Conservation (phyloP, 2,797 vertebrate genomes). For the Hybognathus amarus region DNA sequence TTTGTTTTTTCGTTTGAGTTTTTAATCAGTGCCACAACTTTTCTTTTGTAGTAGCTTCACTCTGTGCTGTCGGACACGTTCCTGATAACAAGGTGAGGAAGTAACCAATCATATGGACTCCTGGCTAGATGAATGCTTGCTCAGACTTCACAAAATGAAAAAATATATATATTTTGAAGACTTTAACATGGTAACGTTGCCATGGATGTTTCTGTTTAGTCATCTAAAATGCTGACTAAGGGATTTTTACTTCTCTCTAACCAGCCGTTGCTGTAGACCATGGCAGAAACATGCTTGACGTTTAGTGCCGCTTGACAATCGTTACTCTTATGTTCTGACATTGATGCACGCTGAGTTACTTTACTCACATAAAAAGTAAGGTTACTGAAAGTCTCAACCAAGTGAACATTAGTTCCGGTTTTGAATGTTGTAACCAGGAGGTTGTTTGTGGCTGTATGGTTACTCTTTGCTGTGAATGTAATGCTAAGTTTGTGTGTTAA, state of each 20-base stretch:
- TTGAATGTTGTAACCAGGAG: conserved; percentile 21
- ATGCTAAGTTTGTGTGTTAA: conserved; percentile 27
- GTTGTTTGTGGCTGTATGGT: conserved; percentile 1
- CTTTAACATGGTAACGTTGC: conserved; percentile 32
- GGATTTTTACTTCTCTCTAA: conserved; percentile 19
- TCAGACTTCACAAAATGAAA: conserved; percentile 7
- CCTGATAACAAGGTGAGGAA: conserved; percentile 7
- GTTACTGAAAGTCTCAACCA: conserved; percentile 10
- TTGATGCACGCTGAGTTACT: conserved; percentile 34
- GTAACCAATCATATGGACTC: conserved; percentile 2
- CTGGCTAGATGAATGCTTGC: conserved; percentile 30
- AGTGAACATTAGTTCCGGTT: conserved; percentile 14
- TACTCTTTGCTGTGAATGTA: conserved; percentile 46
- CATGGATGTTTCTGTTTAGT: conserved; percentile 38
- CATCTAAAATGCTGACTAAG: conserved; percentile 15
- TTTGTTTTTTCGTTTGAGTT: conserved; percentile 18
- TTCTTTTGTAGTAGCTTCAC: conserved; percentile 31
- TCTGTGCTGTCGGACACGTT: conserved; percentile 13
- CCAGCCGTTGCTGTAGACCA: conserved; percentile 56
- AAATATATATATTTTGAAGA: background rate
- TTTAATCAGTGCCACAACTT: conserved; percentile 41
- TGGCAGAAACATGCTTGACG: conserved; percentile 51
- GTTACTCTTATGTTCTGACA: conserved; percentile 42
- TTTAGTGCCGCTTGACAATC: conserved; percentile 70
- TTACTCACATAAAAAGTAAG: conserved; percentile 3